phyloP scores from a whole-genome alignment of 2,113 vertebrate species.

The Albula glossodonta region DNA sequence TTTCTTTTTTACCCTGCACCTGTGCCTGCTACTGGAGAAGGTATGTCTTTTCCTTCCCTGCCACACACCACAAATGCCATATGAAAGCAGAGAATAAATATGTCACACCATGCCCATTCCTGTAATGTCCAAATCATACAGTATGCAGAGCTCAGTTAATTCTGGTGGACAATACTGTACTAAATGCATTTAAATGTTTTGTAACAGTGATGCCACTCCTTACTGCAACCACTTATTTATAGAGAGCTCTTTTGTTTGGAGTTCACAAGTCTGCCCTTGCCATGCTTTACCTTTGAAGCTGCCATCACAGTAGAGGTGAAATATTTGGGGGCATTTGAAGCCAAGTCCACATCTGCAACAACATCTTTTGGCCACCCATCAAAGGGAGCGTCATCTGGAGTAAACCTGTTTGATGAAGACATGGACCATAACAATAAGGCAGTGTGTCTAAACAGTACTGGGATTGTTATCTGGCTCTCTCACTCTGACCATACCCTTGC shows the following conservation, averaged over 20 bases:
- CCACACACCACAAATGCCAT: too few species aligned
- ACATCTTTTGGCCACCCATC: slow-evolving; percentile 61
- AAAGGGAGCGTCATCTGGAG: slow-evolving; percentile 63
- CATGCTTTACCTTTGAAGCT: slow-evolving; percentile 82
- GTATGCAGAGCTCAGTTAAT: not conserved
- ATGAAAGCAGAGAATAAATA: too few species aligned
- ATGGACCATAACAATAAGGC: slow-evolving; percentile 28
- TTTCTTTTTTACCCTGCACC: too few species aligned
- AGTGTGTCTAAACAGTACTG: slow-evolving; percentile 26
- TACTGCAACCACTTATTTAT: not conserved
- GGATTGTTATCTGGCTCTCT: slow-evolving; percentile 19
- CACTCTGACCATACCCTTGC: not conserved
- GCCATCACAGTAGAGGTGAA: slow-evolving; percentile 84
- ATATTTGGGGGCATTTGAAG: slow-evolving; percentile 85
- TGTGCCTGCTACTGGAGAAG: too few species aligned
- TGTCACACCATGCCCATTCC: too few species aligned
- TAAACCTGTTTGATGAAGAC: slow-evolving; percentile 64
- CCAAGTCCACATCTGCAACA: slow-evolving; percentile 78
- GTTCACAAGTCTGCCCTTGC: slow-evolving; percentile 12
- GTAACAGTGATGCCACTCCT: not conserved
- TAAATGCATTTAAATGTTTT: not conserved
- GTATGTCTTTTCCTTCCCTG: too few species aligned
- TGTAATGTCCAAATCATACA: not conserved
- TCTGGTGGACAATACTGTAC: not conserved
- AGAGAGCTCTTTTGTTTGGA: not conserved